Evolutionary conservation across 37 sponge, comb jelly and placozoan species (phyloP).

Genomic region (Ianthella basta): DNA sequence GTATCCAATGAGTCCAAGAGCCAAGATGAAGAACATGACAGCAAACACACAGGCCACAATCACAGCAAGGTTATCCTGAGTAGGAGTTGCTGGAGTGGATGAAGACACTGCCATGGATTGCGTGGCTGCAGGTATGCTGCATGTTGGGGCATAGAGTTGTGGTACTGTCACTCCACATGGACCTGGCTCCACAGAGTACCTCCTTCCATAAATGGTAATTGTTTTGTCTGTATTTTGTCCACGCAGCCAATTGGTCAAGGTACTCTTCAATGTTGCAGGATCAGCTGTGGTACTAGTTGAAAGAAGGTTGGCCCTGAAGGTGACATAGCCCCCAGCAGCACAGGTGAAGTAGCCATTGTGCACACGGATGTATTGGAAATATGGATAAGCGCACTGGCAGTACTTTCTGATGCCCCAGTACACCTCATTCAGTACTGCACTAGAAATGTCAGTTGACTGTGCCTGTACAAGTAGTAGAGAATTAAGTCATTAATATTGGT

Average conservation of each 20-base stretch:
- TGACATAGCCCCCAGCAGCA: conserved; percentile 4
- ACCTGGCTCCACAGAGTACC: background rate
- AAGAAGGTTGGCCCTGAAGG: background rate
- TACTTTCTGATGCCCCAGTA: background rate
- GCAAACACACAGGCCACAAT: background rate
- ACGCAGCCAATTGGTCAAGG: background rate
- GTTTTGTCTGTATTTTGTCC: background rate
- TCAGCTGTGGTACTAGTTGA: background rate
- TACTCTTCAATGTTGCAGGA: background rate
- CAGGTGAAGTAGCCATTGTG: conserved; percentile 1
- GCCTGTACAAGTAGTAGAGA: background rate
- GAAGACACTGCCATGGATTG: background rate
- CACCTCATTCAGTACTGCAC: background rate
- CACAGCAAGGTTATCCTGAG: background rate
- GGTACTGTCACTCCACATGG: conserved; percentile 20
- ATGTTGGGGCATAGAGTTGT: background rate
- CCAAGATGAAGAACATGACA: background rate
- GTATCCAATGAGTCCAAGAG: background rate
- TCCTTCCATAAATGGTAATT: background rate
- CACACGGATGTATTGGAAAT: background rate
- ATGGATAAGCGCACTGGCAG: conserved; percentile 1
- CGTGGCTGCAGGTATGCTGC: background rate
- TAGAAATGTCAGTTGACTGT: background rate
- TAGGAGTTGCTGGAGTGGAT: background rate
- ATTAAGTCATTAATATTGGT: no score